A percentile compares a stretch with the other conserved stretches of the same genome.
Conservation (phyloP, 2,888 invertebrate genomes). For the Drosophila emarginata region DNA sequence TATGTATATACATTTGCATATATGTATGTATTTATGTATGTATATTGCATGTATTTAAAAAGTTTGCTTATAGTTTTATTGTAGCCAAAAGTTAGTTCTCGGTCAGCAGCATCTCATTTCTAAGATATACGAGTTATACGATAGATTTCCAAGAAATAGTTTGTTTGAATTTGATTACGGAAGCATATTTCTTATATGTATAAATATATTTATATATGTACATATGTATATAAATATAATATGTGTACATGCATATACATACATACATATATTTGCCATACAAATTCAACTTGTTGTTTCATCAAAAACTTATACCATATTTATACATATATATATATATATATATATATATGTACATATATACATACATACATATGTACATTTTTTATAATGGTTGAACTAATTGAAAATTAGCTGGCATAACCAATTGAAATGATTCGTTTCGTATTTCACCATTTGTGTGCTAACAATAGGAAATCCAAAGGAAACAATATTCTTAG, state of each 20-base stretch:
- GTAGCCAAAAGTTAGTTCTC: not conserved
- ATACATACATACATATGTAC: too few relatives aligned
- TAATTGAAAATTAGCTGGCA: slow-evolving; percentile 3
- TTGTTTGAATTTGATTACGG: not conserved
- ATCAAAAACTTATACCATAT: not conserved
- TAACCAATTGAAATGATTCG: not conserved
- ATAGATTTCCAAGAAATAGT: not conserved
- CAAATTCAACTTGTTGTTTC: too few relatives aligned
- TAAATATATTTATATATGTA: not conserved
- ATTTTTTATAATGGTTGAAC: not conserved
- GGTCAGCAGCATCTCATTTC: slow-evolving; percentile 4
- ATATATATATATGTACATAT: not conserved
- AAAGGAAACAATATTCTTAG: slow-evolving; percentile 4
- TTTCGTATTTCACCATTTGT: not conserved
- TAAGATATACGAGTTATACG: slow-evolving; percentile 2
- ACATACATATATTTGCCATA: not conserved
- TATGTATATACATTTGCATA: not conserved
- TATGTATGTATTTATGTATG: not conserved
- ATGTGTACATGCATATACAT: not conserved
- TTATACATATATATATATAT: not conserved
- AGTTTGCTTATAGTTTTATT: not conserved
- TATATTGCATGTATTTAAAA: not conserved
- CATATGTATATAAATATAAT: not conserved
- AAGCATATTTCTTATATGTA: not conserved
- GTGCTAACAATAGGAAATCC: not conserved